Base-by-base conservation (phyloP, 2,888 invertebrate species). In the Oscheius sp. region DNA sequence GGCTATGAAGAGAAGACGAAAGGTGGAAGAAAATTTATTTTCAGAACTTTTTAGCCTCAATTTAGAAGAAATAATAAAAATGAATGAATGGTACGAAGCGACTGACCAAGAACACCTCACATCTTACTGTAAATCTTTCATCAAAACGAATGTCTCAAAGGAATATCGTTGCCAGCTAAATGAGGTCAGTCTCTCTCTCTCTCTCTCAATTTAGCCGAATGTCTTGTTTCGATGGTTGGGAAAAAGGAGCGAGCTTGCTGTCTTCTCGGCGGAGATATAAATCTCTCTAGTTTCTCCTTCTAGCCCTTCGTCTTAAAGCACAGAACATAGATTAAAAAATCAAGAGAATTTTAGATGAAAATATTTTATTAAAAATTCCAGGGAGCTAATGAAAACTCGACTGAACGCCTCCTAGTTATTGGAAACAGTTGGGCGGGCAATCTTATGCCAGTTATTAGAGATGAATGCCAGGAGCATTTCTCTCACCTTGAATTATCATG, bases 361-460 rank as follows among this genome's bases (percentile, higher is more conserved):
- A n/a, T n/a, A n/a, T n/a, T n/a, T n/a, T n/a, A n/a, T n/a, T n/a
- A n/a, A n/a, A n/a, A n/a, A n/a, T n/a, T n/a, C n/a, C 50, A 52
- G 52, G 52, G 52, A 27, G 23, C n/a, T 5, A 52, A 52, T n/a
- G 29, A 52, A 3, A 25, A 1, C 3, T 23, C 52, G 1, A 31
- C 2, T 1, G 34, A 10, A 37, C 12, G 8, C 6, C 55, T 55
- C 1, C 34, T 55, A 4, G 55, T 55, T 1, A 37, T 55, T 10
- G 55, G 55, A n/a, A 55, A 55, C 37, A 55, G 55, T 33, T 55
- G 20, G 8, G 55, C 31, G 2, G 33, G 20, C 15, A 55, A 55
- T 37, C 17, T 37, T 3, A 31, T 55, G 6, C 17, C 33, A 1
- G 25, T 55, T 2, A 55, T 55, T n/a, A n/a, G 12, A 1, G 37